Evolutionary conservation across 2,113 vertebrate species (phyloP).

Genomic region (Pteropus alecto): DNA sequence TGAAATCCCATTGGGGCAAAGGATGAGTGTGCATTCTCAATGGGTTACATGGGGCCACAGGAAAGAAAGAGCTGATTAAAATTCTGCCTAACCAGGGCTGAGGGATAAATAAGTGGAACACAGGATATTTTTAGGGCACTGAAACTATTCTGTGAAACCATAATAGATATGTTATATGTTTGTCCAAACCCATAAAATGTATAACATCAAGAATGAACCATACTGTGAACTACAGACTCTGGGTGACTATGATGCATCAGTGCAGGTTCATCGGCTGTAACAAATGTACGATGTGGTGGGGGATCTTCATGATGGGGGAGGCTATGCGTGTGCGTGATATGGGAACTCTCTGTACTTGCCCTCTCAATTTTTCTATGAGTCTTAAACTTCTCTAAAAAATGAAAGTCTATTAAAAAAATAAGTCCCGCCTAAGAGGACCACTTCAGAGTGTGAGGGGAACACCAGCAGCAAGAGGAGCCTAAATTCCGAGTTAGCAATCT

Average conservation of each 20-base stretch:
- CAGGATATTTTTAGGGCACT: not conserved
- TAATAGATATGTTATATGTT: not conserved
- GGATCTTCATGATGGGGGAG: not conserved
- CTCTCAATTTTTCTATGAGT: not conserved
- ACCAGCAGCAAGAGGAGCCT: not conserved
- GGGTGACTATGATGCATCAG: not conserved
- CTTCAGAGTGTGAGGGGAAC: not conserved
- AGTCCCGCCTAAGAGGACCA: not conserved
- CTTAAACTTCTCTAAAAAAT: not conserved
- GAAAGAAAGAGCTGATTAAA: not conserved
- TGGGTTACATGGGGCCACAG: not conserved
- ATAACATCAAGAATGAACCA: not conserved
- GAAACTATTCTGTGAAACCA: not conserved
- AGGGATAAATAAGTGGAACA: not conserved
- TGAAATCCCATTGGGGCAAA: not conserved
- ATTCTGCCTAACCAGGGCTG: not conserved
- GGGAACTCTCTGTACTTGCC: not conserved
- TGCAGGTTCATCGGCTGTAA: not conserved
- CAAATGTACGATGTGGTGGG: not conserved
- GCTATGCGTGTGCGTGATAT: not conserved
- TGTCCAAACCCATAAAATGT: not conserved
- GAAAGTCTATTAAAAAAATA: not conserved
- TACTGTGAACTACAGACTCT: not conserved
- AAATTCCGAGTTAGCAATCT: not conserved
- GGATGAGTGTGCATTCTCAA: not conserved